Evolutionary conservation across 2,797 vertebrate species (phyloP).

Genomic region (Mus minutoides): DNA sequence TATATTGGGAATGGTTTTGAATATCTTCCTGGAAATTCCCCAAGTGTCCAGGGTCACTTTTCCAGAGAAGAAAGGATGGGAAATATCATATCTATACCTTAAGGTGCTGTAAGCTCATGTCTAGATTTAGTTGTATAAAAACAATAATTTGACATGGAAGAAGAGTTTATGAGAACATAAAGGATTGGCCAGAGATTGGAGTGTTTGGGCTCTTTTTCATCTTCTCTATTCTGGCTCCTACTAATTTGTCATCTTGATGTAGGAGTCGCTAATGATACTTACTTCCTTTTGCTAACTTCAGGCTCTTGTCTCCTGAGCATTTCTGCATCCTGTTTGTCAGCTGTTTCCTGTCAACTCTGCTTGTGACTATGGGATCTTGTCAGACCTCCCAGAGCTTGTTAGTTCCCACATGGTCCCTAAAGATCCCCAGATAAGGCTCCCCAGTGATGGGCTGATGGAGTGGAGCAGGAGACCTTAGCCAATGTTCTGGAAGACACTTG

Average conservation of each 20-base stretch:
- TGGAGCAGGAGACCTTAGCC: not conserved
- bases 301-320: not conserved
- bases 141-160: not conserved
- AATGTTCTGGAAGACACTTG: not conserved
- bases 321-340: conserved; percentile 39
- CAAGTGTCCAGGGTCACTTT: not conserved
- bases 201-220: not conserved
- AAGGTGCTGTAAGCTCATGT: not conserved
- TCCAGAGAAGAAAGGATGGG: not conserved
- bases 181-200: not conserved
- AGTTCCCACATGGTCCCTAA: conserved; percentile 14
- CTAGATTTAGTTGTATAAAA: not conserved
- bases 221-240: not conserved
- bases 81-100: rapidly evolving
- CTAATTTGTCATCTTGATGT: conserved; percentile 17
- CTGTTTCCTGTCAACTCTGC: conserved; percentile 40
- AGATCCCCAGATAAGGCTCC: not conserved
- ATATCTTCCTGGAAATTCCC: not conserved
- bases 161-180: not conserved
- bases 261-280: not conserved
- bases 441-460: not conserved
- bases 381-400: conserved; percentile 49
- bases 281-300: conserved; percentile 1
- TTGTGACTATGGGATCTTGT: not conserved
- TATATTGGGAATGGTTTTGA: not conserved